Percentiles rank a stretch among this genome's conserved stretches.
These are phyloP conservation scores for Eulithis testata DNA, from an alignment of 2,888 invertebrate species.

Conservation along the genomic window DNA sequence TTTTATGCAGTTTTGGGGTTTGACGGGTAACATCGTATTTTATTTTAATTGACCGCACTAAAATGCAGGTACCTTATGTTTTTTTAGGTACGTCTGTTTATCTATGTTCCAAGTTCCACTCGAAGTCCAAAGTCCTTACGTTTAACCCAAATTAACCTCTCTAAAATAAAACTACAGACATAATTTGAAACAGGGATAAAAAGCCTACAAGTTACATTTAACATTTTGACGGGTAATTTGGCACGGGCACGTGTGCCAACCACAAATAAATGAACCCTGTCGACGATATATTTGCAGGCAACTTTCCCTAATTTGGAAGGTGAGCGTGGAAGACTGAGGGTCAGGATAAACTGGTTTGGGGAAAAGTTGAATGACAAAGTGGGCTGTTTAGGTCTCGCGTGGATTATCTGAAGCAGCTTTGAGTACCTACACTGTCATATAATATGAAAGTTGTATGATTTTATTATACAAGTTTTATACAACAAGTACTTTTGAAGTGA, in stretches of 20 bases:
- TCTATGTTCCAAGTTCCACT: too few relatives aligned
- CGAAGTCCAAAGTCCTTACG: too few relatives aligned
- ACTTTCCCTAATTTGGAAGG: conserved; percentile 33
- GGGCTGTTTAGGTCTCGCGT: conserved; percentile 21
- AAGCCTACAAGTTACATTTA: conserved; percentile 57
- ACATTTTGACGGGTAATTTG: conserved; percentile 76
- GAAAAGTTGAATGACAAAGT: conserved; percentile 22
- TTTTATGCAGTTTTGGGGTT: too few relatives aligned
- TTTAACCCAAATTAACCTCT: too few relatives aligned
- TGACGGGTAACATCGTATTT: too few relatives aligned
- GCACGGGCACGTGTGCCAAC: conserved; percentile 57
- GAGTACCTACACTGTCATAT: not conserved
- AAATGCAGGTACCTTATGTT: too few relatives aligned
- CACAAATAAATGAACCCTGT: conserved; percentile 53
- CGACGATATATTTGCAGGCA: conserved; percentile 32
- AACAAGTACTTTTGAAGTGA: too few relatives aligned
- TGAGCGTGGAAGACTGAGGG: conserved; percentile 22
- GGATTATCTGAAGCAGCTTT: conserved; percentile 3
- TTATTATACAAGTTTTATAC: too few relatives aligned
- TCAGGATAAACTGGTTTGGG: conserved; percentile 30
- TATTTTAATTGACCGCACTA: too few relatives aligned
- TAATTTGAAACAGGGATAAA: conserved; percentile 5
- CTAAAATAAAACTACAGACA: not conserved
- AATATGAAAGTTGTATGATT: too few relatives aligned
- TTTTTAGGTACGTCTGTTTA: too few relatives aligned